phyloP scores from a whole-genome alignment of 2,888 invertebrate species.

The Aporophyla nigra region DNA sequence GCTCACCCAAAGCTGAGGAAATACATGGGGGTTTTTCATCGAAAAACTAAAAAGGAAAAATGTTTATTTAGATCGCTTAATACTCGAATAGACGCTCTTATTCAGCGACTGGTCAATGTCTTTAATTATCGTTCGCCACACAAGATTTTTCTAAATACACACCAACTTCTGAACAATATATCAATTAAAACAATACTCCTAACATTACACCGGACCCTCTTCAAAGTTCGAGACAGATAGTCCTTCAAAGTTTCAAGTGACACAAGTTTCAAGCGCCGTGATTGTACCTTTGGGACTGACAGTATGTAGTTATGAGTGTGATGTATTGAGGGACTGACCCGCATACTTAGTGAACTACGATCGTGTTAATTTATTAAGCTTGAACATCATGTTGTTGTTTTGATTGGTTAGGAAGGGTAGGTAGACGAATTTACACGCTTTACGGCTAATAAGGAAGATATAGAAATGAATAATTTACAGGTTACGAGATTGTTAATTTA shows the following conservation, averaged over 20 bases:
- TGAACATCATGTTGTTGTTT: slow-evolving; percentile 14
- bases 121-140: too few relatives aligned
- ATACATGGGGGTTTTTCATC: too few relatives aligned
- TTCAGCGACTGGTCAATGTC: too few relatives aligned
- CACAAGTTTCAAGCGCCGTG: slow-evolving; percentile 18
- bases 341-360: slow-evolving; percentile 23
- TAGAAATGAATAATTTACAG: too few relatives aligned
- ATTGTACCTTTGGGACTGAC: slow-evolving; percentile 40
- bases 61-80: too few relatives aligned
- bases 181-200: slow-evolving; percentile 33
- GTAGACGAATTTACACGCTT: neutral
- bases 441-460: neutral
- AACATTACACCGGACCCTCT: slow-evolving; percentile 15
- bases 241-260: slow-evolving; percentile 35
- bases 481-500: too few relatives aligned
- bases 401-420: slow-evolving; percentile 2
- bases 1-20: too few relatives aligned
- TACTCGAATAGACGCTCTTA: too few relatives aligned
- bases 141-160: neutral
- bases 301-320: slow-evolving; percentile 14
- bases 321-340: slow-evolving; percentile 31
- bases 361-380: slow-evolving; percentile 17
- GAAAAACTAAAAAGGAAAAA: too few relatives aligned
- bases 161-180: slow-evolving; percentile 10
- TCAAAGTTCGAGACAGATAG: slow-evolving; percentile 34